Conservation (phyloP, 2,888 invertebrate species). For the Alitta virens region DNA sequence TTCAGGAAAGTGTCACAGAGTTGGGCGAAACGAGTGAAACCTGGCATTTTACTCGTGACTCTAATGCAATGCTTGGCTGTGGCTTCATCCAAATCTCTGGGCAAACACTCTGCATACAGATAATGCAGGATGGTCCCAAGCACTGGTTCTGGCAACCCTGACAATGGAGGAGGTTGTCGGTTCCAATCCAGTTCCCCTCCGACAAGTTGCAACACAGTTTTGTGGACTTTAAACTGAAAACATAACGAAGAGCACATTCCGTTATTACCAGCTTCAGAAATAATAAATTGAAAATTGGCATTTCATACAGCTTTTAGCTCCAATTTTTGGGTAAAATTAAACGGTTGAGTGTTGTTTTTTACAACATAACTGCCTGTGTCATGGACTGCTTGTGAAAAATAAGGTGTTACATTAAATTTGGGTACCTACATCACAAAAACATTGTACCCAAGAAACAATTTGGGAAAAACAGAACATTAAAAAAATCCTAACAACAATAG, state of each 20-base stretch:
- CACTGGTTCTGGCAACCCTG: conserved; percentile 65
- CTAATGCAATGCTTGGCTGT: conserved; percentile 64
- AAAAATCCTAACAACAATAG: no score
- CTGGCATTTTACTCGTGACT: conserved; percentile 56
- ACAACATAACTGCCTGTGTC: not conserved
- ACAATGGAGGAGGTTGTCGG: conserved; percentile 56
- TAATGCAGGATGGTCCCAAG: conserved; percentile 66
- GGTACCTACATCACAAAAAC: no score
- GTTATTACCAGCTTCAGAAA: no score
- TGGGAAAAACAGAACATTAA: no score
- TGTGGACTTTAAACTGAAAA: conserved; percentile 59
- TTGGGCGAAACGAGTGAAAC: conserved; percentile 62
- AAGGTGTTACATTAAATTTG: no score
- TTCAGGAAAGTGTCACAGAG: conserved; percentile 66
- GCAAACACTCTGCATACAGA: conserved; percentile 67
- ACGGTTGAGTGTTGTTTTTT: no score
- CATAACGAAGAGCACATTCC: not conserved
- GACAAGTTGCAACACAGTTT: conserved; percentile 63
- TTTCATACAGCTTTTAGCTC: no score
- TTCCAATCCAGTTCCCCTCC: conserved; percentile 64
- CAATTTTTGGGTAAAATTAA: no score
- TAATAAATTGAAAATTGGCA: no score
- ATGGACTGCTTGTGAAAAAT: no score
- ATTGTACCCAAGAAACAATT: no score
- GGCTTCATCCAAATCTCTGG: conserved; percentile 63